Conservation (phyloP, 1,140 invertebrate genomes). For the Neodiprion lecontei region DNA sequence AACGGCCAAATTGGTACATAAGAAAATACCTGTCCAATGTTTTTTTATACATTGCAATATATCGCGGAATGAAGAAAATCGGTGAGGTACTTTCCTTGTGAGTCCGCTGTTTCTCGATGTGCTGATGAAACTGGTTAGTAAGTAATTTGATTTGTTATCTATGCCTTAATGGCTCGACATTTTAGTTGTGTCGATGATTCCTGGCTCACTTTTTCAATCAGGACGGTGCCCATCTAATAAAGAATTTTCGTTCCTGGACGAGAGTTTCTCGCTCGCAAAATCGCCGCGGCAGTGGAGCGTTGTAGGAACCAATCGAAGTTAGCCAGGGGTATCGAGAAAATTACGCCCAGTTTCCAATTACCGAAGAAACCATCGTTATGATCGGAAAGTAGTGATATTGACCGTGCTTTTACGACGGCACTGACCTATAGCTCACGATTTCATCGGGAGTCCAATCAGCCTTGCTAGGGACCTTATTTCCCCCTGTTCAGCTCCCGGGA, state of each 20-base stretch:
- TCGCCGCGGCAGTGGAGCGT: background rate
- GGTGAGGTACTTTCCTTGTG: too few relatives aligned
- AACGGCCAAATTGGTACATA: too few relatives aligned
- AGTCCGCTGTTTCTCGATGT: background rate
- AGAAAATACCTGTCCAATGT: too few relatives aligned
- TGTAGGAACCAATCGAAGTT: background rate
- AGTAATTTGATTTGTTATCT: background rate
- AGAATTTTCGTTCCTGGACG: background rate
- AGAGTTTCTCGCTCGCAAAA: background rate
- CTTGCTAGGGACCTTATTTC: too few relatives aligned
- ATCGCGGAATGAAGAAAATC: too few relatives aligned
- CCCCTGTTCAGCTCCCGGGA: too few relatives aligned
- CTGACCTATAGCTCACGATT: background rate
- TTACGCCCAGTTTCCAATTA: background rate
- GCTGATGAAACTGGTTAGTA: background rate
- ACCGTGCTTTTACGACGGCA: background rate
- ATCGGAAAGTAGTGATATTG: slow-evolving; percentile 3
- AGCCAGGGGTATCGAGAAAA: slow-evolving; percentile 1
- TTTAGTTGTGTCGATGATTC: too few relatives aligned
- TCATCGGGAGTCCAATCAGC: background rate
- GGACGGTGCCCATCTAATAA: too few relatives aligned
- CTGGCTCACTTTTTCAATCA: too few relatives aligned
- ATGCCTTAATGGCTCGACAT: too few relatives aligned
- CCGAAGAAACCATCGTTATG: background rate
- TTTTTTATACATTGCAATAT: too few relatives aligned